Conservation (phyloP, 2,888 invertebrate genomes). For the Cylindroiulus punctatus region DNA sequence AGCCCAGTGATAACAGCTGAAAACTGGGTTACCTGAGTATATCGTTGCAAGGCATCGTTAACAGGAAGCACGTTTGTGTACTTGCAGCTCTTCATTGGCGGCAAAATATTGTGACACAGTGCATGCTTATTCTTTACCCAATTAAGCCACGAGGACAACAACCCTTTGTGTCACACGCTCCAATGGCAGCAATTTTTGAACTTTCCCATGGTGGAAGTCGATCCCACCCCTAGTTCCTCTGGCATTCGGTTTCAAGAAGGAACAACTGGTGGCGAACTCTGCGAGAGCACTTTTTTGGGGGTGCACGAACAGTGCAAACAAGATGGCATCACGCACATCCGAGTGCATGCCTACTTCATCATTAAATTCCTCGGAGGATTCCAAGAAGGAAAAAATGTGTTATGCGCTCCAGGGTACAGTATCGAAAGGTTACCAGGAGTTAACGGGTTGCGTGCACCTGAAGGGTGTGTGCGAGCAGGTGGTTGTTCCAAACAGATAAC, state of each 20-base stretch:
- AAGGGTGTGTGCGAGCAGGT: slow-evolving; percentile 4
- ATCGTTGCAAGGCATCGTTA: neutral
- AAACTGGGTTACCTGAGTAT: neutral
- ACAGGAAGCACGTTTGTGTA: slow-evolving; percentile 24
- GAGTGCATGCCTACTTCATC: neutral
- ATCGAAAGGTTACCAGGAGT: slow-evolving; percentile 13
- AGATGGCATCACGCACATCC: neutral
- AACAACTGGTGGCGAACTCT: neutral
- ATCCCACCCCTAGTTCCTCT: slow-evolving; percentile 17
- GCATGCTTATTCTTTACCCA: neutral
- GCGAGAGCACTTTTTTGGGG: neutral
- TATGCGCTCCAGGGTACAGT: neutral
- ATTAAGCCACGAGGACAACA: neutral
- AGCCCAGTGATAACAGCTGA: neutral
- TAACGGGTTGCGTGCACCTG: slow-evolving; percentile 25
- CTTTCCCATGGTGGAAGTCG: slow-evolving; percentile 21
- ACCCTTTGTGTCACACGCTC: slow-evolving; percentile 42
- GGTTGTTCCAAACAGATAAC: neutral
- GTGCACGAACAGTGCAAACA: neutral
- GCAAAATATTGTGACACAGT: neutral
- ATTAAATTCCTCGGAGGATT: neutral
- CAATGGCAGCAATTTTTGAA: slow-evolving; percentile 6
- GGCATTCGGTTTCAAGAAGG: neutral
- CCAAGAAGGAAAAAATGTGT: neutral
- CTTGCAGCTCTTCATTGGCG: neutral